phyloP scores from a whole-genome alignment of 2,888 invertebrate species.

The Melieria crassipennis region DNA sequence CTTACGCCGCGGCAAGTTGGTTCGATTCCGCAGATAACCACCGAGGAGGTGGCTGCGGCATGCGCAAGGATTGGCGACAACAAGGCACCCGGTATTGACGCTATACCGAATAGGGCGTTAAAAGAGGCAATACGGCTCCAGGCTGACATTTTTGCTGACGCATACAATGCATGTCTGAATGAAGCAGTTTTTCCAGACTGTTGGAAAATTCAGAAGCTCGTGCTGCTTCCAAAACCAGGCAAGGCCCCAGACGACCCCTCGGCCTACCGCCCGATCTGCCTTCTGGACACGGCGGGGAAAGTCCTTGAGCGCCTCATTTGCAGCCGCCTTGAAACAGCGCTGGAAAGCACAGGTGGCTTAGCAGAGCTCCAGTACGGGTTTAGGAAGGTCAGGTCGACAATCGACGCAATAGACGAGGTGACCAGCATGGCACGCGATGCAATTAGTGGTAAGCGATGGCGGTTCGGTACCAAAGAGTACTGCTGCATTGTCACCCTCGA shows the following conservation, averaged over 20 bases:
- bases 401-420: constrained; percentile 8
- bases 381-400: constrained; percentile 17
- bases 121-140: too few species aligned
- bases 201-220: constrained; percentile 21
- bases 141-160: too few species aligned
- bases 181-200: constrained; percentile 2
- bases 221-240: constrained; percentile 19
- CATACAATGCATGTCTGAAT: neutral
- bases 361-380: constrained; percentile 26
- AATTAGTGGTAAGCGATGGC: too few species aligned
- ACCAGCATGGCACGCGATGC: too few species aligned
- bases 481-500: too few species aligned
- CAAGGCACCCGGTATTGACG: too few species aligned
- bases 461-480: too few species aligned
- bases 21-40: too few species aligned
- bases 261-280: constrained; percentile 11
- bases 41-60: too few species aligned
- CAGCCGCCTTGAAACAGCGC: neutral
- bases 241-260: constrained; percentile 13
- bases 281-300: constrained; percentile 23
- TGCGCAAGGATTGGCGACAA: too few species aligned
- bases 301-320: constrained; percentile 10
- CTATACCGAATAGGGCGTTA: too few species aligned
- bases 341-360: neutral
- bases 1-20: too few species aligned